Evolutionary conservation across 1,140 invertebrate species (phyloP).

Genomic region (Sminthurinus signatus): DNA sequence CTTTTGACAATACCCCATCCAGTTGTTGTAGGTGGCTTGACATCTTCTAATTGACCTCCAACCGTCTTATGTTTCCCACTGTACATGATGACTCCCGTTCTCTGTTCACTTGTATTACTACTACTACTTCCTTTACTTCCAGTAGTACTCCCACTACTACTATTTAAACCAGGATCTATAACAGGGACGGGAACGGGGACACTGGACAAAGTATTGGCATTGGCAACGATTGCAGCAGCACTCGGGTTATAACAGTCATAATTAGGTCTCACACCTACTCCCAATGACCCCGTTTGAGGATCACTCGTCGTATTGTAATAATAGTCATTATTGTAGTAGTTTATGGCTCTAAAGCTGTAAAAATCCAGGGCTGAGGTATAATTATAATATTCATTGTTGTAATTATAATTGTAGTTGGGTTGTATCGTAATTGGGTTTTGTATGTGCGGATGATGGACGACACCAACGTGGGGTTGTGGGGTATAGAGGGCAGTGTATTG

Average conservation of each 20-base stretch:
- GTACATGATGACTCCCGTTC: slow-evolving; percentile 13
- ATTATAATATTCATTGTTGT: slow-evolving; percentile 47
- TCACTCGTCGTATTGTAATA: not conserved
- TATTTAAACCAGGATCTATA: slow-evolving; percentile 27
- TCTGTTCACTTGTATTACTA: too few species aligned
- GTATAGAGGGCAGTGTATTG: too few species aligned
- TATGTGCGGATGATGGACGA: slow-evolving; percentile 44
- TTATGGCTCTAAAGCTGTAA: slow-evolving; percentile 5
- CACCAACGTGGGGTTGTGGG: slow-evolving; percentile 42
- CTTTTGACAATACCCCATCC: slow-evolving; percentile 37
- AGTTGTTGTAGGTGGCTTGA: not conserved
- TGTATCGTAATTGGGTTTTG: slow-evolving; percentile 42
- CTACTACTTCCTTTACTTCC: too few species aligned
- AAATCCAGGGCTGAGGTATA: slow-evolving; percentile 53
- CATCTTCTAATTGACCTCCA: slow-evolving; percentile 1
- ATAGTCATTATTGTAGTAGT: slow-evolving; percentile 17
- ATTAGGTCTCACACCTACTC: not conserved
- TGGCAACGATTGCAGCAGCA: slow-evolving; percentile 49
- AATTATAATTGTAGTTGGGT: slow-evolving; percentile 35
- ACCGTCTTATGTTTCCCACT: slow-evolving; percentile 10
- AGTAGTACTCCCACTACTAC: slow-evolving; percentile 20
- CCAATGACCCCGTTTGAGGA: not conserved
- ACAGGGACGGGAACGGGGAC: slow-evolving; percentile 29
- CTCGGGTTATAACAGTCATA: slow-evolving; percentile 9
- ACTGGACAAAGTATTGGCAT: slow-evolving; percentile 67